phyloP scores from a whole-genome alignment of 2,888 invertebrate genomes.

The Panopea generosa region DNA sequence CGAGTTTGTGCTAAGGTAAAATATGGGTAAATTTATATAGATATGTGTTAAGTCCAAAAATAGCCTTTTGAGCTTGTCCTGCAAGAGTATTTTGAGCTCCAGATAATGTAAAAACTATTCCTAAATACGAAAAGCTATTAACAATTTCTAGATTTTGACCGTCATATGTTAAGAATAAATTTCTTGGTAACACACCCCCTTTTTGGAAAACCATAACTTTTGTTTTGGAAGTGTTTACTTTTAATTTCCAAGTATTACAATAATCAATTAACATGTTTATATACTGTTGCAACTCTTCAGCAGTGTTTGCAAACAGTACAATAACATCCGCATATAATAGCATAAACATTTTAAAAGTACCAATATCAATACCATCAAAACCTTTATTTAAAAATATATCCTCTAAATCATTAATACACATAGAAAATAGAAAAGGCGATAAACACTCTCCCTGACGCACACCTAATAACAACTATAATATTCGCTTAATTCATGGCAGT shows the following conservation, averaged over 20 bases:
- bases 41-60: constrained; percentile 17
- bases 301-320: constrained; percentile 6
- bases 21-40: constrained; percentile 10
- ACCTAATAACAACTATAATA: not conserved
- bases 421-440: constrained; percentile 6
- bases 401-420: constrained; percentile 8
- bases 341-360: constrained; percentile 5
- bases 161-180: not conserved
- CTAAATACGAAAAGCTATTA: constrained; percentile 2
- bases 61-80: constrained; percentile 7
- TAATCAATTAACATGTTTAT: not conserved
- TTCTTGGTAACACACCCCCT: not conserved
- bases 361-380: not conserved
- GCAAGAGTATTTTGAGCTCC: constrained; percentile 17
- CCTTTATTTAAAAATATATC: not conserved
- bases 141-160: constrained; percentile 1
- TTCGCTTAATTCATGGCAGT: not conserved
- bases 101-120: not conserved
- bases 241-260: constrained; percentile 5
- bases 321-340: constrained; percentile 10
- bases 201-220: constrained; percentile 10
- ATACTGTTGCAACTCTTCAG: not conserved
- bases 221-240: not conserved
- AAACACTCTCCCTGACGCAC: constrained; percentile 12
- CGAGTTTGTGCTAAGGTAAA: constrained; percentile 4